Base-by-base conservation (phyloP, 2,113 vertebrate genomes). In the Ondatra zibethicus region DNA sequence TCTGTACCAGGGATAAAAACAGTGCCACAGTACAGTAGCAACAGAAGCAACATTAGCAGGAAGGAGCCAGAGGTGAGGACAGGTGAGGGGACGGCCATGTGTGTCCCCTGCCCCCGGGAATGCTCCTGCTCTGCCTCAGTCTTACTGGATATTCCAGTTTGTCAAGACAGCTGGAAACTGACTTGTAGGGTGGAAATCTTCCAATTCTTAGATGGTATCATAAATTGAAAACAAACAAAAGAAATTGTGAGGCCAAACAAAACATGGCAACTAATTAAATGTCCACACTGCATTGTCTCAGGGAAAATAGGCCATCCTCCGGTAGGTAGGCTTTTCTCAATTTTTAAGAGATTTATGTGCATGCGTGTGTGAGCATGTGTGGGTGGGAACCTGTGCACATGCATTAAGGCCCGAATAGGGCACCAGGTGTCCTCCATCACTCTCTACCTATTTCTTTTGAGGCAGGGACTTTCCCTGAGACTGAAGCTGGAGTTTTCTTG, bases 151-250 rank as follows among this genome's bases (percentile, higher is more conserved):
- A 31, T 14, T 78, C 39, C 31, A 72, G 82, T 72, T 94, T 94
- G 89, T 87, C n/a, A 16, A n/a, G 76, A 93, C 76, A 92, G 55
- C 61, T n/a, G 1, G 86, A 75, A 94, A 87, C n/a, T 82, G 31
- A 36, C 81, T 68, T 63, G 81, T 33, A 45, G 5, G 85, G 33
- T 10, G 4, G 55, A 86, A 84, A 42, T 55, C 76, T 66, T 84
- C 33, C 76, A 73, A 6, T 73, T 88, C 92, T 92, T 73, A 90
- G 89, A 65, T 47, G 21, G 31, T 52, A 91, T 61, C 66, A 80
- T 85, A 89, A 72, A 78, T 55, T 93, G 63, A 77, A 95, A 72
- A 94, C 61, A 36, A 82, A 45, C n/a, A 92, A 96, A 68, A 88
- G 81, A 17, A 81, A 72, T n/a, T 39, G 5, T 89, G 27, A 94